phyloP scores from a whole-genome alignment of 2,888 invertebrate species.

The Chloromyia formosa region DNA sequence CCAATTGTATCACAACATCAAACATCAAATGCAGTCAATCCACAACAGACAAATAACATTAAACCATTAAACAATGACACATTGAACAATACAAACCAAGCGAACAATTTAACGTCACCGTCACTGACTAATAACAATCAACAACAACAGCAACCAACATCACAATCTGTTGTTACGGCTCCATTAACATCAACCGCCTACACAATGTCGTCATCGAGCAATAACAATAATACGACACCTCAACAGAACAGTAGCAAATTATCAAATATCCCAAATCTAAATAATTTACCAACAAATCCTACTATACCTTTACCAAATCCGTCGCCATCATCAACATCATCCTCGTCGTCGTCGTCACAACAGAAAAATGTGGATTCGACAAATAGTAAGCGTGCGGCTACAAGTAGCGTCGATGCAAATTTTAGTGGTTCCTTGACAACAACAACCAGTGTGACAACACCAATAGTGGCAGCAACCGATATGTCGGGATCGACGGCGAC shows the following conservation, averaged over 20 bases:
- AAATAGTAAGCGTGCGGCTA: conserved; percentile 40
- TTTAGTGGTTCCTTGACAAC: conserved; percentile 32
- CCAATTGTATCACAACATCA: conserved; percentile 56
- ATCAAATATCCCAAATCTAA: conserved; percentile 47
- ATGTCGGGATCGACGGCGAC: conserved; percentile 22
- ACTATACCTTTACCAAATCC: conserved; percentile 53
- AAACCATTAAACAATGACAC: conserved; percentile 12
- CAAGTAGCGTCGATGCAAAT: conserved; percentile 29
- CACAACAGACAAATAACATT: conserved; percentile 49
- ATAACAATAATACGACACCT: conserved; percentile 50
- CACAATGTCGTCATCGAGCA: conserved; percentile 54
- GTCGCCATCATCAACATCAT: conserved; percentile 52
- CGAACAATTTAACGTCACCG: conserved; percentile 42
- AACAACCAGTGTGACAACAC: background rate
- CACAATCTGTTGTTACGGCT: conserved; percentile 51
- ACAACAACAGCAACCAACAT: conserved; percentile 50
- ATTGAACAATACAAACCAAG: conserved; percentile 42
- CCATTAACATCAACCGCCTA: conserved; percentile 58
- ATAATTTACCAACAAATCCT: conserved; percentile 39
- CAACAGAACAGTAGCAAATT: conserved; percentile 49
- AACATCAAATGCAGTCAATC: conserved; percentile 62
- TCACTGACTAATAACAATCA: conserved; percentile 44
- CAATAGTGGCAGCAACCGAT: conserved; percentile 38
- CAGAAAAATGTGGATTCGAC: conserved; percentile 45
- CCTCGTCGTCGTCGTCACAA: conserved; percentile 35